These are phyloP conservation scores for Crax fasciolata DNA, from an alignment of 2,797 vertebrate species.

Conservation along the genomic window DNA sequence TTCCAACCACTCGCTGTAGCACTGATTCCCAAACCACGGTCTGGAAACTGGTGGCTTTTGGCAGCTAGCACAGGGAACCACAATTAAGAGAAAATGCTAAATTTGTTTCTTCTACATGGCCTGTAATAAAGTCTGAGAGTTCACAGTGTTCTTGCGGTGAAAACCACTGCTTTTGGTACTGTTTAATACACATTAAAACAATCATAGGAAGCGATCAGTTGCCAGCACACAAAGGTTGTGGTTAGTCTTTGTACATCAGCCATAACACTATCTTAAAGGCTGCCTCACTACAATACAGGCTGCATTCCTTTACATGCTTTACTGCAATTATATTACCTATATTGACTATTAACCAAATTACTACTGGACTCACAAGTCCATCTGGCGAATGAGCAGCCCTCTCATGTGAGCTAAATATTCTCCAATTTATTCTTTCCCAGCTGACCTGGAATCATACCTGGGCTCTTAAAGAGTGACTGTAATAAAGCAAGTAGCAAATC, in stretches of 20 bases:
- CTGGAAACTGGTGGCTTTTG: neutral
- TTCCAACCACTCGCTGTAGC: neutral
- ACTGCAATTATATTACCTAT: neutral
- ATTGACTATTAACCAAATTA: neutral
- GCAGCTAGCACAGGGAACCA: neutral
- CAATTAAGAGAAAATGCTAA: neutral
- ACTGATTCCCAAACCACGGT: neutral
- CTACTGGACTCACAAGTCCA: neutral
- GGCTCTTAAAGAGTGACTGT: neutral
- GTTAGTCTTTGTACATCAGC: constrained; percentile 1
- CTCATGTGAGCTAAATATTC: neutral
- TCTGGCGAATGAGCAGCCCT: neutral
- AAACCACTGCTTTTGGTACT: constrained; percentile 33
- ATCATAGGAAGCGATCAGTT: constrained; percentile 12
- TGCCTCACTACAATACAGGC: neutral
- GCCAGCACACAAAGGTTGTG: neutral
- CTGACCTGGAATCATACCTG: neutral
- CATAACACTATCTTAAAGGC: neutral
- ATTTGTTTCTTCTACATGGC: neutral
- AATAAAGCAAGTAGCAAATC: neutral
- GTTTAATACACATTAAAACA: constrained; percentile 11
- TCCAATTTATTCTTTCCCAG: neutral
- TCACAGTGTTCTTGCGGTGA: neutral
- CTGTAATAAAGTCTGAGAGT: neutral
- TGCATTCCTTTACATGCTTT: neutral